Base-by-base conservation (phyloP, 2,797 vertebrate genomes). In the Sebastes trivittatus region DNA sequence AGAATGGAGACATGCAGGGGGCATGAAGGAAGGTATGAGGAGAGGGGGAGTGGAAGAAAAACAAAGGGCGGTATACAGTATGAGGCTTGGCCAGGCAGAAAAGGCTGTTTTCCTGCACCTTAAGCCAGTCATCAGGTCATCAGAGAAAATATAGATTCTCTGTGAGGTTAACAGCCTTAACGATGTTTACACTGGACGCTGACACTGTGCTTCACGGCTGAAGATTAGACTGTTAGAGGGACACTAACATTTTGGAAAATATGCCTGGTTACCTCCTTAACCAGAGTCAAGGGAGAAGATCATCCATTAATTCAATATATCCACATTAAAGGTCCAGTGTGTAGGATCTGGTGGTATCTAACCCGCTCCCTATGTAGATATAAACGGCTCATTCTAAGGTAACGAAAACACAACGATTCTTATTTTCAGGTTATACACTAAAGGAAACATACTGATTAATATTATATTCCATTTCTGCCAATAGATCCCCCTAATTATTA, bases 1-100 rank as follows among this genome's bases (percentile, higher is more conserved):
- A 67, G 65, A 87, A 87, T 32, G 66, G 75, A 78, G 84, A 77
- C 27, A 81, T 74, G 75, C 64, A 78, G 42, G 66, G 65, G 72
- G 75, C 46, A 78, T 64, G 56, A 60, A 55, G 52, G 25, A 75
- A 85, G 76, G 59, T 82, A 67, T 77, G 64, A 38, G 46, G 20
- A 81, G n/a, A 78, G 25, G 64, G 54, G 29, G 9, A 32, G 46
- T 2, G 52, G 61, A 46, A 77, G 42, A 69, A 72, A 81, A 80
- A 74, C 54, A 81, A 63, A 59, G 18, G 23, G 70, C 27, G 61
- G 36, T 38, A 22, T 18, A 60, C 25, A 69, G 61, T 32, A 5
- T 11, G 61, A 74, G 54, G 27, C 27, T 49, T 18, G 7, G 14
- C 11, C 22, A 32, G 5, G 30, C 25, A 80, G 54, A 49, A 79